Percentiles rank a stretch among this genome's conserved stretches.
phyloP scores from a whole-genome alignment of 2,113 vertebrate species.

The Cichladusa arquata region DNA sequence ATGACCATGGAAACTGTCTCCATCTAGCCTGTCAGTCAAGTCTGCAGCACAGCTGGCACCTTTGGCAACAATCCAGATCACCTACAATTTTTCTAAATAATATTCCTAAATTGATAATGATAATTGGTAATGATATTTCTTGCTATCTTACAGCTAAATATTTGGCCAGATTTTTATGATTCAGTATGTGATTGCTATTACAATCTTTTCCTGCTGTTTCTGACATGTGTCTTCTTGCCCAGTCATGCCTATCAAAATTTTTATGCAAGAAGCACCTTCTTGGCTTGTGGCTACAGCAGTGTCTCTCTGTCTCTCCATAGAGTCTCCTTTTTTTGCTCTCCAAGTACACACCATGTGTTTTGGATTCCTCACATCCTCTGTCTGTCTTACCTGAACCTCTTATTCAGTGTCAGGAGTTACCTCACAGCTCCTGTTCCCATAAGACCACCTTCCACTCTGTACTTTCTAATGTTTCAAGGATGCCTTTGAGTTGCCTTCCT shows the following conservation, averaged over 20 bases:
- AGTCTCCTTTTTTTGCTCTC: background rate
- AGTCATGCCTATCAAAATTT: background rate
- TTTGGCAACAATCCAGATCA: background rate
- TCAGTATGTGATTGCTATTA: background rate
- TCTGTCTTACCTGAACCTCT: background rate
- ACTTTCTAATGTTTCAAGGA: background rate
- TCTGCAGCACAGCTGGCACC: background rate
- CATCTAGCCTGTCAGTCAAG: background rate
- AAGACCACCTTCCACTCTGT: background rate
- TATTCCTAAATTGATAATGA: background rate
- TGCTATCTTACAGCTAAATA: background rate
- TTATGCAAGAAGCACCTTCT: background rate
- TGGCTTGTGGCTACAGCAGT: background rate
- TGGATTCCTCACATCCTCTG: background rate
- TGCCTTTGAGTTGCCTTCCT: background rate
- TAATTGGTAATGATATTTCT: background rate
- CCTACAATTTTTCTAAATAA: background rate
- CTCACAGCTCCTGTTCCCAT: rapidly evolving
- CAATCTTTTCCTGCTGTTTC: background rate
- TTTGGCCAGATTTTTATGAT: background rate
- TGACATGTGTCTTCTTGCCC: background rate
- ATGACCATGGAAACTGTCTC: background rate
- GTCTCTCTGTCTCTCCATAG: rapidly evolving
- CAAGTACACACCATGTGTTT: background rate
- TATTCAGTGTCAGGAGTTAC: background rate